Evolutionary conservation across 2,888 invertebrate genomes (phyloP), one percentile per base, ranked within the genome.

Genomic region (Subacronicta megacephala): DNA sequence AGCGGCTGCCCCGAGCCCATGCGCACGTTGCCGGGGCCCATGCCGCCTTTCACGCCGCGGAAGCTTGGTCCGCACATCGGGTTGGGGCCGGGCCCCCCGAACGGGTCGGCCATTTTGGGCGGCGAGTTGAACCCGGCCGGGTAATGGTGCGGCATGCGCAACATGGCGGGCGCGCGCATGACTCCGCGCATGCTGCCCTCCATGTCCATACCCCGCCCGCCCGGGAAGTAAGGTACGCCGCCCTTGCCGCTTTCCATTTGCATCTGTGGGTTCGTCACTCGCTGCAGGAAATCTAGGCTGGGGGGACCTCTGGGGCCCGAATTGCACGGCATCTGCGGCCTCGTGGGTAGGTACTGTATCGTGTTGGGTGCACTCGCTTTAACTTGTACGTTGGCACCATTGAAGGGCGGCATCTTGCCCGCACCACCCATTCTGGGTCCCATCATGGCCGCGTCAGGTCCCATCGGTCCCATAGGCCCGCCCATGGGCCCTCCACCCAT

Each of bases 351-450:
- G 95, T 99, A 99, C 95, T 99, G 99, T 85, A 99, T 99, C 33
- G 99, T 99, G 90, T 99, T 99, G 0, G 99, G 99, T 10, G 99
- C 98, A 89, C 98, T 98, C 9, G 99, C 97, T 91, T 99, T 99
- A 20, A 99, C 98, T 92, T 98, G 98, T 37, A 98, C 97, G 89
- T 98, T 99, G 9, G 94, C 94, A 7, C 94, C 95, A 83, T 95
- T 95, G 78, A 95, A 95, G 7, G 96, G 96, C 13, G 93, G 89
- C 94, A 94, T 94, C 66, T 94, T 94, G 0, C 95, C 95, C 29
- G 90, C 92, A 44, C 85, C 95, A 49, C 95, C 95, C 88, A 95
- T 95, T 12, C 95, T 93, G 40, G 96, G 96, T 16, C 96, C 96
- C 95, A 95, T 95, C 95, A 96, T 96, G 47, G 95, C 95, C 84